Base-by-base conservation (phyloP, 2,797 vertebrate species). In the Sebastes ruberrimus region DNA sequence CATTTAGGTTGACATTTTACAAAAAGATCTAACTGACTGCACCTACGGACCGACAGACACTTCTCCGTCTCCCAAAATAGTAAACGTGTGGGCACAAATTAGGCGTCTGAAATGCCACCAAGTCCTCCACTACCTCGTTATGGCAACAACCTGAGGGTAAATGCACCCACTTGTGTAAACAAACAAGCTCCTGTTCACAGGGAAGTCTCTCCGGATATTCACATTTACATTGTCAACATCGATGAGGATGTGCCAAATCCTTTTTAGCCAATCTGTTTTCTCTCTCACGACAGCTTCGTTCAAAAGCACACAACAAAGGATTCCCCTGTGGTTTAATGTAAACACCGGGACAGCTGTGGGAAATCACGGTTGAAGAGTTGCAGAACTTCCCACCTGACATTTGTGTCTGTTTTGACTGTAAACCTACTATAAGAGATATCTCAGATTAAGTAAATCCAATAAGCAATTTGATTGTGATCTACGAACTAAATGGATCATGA, bases 161-260 rank as follows among this genome's bases (percentile, higher is more conserved):
- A 88, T 10, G 72, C 68, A 73, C 52, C 69, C 77, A 56, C 56
- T 74, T 42, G 65, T 63, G 75, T 59, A 78, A 89, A 88, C 32
- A 85, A 88, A 73, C 76, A 74, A 20, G 49, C 56, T 67, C 28
- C 57, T 23, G 28, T 75, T 86, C 59, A 32, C 64, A 55, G 74
- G 79, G 25, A 80, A 67, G 60, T 59, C 25, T 65, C 73, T 56
- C 70, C 8, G 49, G 79, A 90, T 59, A 38, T 38, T 74, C 68
- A 42, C 59, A 30, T 89, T 78, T 61, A 84, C 79, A 80, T 49
- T 8, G 86, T 89, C 89, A 88, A 92, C 88, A 81, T 13, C 10
- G 53, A 42, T 35, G 83, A 87, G 76, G 82, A 90, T 13, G 82
- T 65, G 84, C 68, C 67, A 92, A 91, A 82, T 90, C 83, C 89